phyloP scores from a whole-genome alignment of 2,797 vertebrate genomes.

The Bovichtus variegatus region DNA sequence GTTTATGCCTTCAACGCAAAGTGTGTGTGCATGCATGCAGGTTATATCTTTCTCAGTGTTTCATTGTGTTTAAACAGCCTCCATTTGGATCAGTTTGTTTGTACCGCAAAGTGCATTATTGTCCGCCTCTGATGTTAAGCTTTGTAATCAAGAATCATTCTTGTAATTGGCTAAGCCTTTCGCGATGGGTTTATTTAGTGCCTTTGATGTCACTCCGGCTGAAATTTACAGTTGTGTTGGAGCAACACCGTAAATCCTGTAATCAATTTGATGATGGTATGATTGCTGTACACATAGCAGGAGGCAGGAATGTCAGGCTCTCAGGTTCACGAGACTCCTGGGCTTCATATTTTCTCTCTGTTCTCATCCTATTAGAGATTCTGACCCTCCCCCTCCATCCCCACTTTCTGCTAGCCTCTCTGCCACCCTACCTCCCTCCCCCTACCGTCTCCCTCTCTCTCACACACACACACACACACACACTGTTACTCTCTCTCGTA shows the following conservation, averaged over 20 bases:
- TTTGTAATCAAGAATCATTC: constrained; percentile 54
- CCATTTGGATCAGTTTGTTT: constrained; percentile 8
- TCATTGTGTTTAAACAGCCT: constrained; percentile 11
- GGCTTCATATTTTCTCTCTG: constrained; percentile 82
- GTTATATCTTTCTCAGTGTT: constrained; percentile 9
- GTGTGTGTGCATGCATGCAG: neutral
- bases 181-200: constrained; percentile 56
- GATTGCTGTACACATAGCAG: constrained; percentile 76
- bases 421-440: constrained; percentile 58
- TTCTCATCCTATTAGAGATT: constrained; percentile 85
- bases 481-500: constrained; percentile 33
- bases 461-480: constrained; percentile 44
- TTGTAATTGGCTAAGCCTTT: constrained; percentile 57
- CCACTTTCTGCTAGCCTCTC: constrained; percentile 75
- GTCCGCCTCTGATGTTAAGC: constrained; percentile 57
- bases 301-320: constrained; percentile 79
- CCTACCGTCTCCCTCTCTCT: constrained; percentile 52
- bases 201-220: constrained; percentile 66
- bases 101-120: neutral
- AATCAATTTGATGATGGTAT: constrained; percentile 78
- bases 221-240: constrained; percentile 60
- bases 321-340: constrained; percentile 80
- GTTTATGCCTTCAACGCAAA: constrained; percentile 33
- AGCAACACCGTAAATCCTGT: constrained; percentile 70
- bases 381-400: constrained; percentile 86